phyloP scores from a whole-genome alignment of 2,113 vertebrate species.

The Chamaea fasciata region DNA sequence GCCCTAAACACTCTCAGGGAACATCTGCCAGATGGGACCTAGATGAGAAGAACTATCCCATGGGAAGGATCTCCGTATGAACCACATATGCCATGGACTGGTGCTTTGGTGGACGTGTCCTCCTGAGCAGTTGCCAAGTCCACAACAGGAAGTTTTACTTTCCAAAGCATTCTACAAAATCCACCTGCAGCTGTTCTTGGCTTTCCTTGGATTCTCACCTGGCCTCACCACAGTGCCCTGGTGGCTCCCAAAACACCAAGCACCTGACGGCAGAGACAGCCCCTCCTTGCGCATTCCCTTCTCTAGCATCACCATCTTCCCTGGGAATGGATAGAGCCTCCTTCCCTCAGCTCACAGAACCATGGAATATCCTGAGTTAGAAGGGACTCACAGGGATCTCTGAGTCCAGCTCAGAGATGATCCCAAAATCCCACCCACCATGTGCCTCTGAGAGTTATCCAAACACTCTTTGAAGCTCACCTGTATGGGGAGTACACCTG shows the following conservation, averaged over 20 bases:
- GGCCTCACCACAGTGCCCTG: not conserved
- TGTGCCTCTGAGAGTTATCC: not conserved
- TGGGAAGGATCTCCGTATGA: not conserved
- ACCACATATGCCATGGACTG: accelerated
- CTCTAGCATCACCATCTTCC: not conserved
- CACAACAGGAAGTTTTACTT: not conserved
- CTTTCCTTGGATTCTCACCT: not conserved
- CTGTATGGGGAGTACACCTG: not conserved
- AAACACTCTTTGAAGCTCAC: not conserved
- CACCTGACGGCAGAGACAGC: not conserved
- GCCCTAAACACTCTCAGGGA: not conserved
- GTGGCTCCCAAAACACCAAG: not conserved
- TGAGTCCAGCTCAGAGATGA: not conserved
- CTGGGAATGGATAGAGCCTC: not conserved
- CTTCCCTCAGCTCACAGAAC: not conserved
- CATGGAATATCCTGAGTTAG: not conserved
- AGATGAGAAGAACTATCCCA: not conserved
- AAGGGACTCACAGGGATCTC: not conserved
- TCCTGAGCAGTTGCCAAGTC: not conserved
- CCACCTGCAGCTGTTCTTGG: not conserved
- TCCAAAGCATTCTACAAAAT: not conserved
- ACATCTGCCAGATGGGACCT: not conserved
- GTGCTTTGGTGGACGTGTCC: accelerated
- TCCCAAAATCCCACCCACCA: not conserved
- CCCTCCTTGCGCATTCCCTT: not conserved